phyloP scores from a whole-genome alignment of 64 coral and sea anemone species.

The Platygyra sinensis region DNA sequence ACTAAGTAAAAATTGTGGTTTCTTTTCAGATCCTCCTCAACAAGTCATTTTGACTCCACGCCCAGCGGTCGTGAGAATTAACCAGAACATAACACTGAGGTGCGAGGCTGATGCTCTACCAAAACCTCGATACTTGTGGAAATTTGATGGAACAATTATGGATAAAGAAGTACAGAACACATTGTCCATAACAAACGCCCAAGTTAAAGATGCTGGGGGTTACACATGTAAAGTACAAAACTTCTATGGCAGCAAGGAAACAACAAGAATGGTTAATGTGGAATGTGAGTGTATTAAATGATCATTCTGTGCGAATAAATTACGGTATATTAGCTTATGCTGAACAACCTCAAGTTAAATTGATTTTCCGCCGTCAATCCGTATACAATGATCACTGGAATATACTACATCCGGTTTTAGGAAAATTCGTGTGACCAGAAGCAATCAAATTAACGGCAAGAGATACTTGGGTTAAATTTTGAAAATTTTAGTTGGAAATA shows the following conservation, averaged over 20 bases:
- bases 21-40: conserved; percentile 52
- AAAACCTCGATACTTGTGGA: conserved; percentile 45
- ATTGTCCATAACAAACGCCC: background rate
- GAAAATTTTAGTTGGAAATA: no score
- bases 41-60: background rate
- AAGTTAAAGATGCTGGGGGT: conserved; percentile 56
- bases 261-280: conserved; percentile 23
- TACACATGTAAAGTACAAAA: conserved; percentile 71
- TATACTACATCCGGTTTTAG: no score
- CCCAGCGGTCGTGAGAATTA: conserved; percentile 9
- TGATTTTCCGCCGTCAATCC: no score
- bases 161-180: conserved; percentile 13
- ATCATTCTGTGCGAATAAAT: no score
- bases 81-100: conserved; percentile 2
- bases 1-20: background rate
- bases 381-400: no score
- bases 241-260: conserved; percentile 24
- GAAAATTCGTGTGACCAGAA: no score
- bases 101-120: conserved; percentile 72
- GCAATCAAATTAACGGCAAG: no score
- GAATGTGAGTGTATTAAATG: conserved; percentile 59
- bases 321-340: no score
- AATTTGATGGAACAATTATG: conserved; percentile 36
- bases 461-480: no score
- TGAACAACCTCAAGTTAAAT: no score